Evolutionary conservation across 2,888 invertebrate genomes (phyloP).

Genomic region (Latrodectus hesperus): DNA sequence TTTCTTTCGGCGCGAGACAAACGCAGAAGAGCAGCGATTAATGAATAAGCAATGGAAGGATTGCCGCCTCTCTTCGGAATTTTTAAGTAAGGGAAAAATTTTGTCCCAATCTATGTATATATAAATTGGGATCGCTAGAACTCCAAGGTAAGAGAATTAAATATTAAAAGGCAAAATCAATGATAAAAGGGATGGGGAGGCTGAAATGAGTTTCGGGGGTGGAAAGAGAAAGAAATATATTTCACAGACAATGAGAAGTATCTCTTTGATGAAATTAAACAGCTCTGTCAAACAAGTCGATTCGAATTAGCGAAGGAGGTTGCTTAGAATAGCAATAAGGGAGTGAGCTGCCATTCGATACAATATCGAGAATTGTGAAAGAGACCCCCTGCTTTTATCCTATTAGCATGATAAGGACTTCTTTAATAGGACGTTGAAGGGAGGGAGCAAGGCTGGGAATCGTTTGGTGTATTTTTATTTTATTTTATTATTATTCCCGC

Average conservation of each 20-base stretch:
- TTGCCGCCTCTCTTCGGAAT: background rate
- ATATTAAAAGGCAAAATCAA: slow-evolving; percentile 43
- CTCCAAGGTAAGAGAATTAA: background rate
- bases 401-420: slow-evolving; percentile 60
- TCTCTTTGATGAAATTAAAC: slow-evolving; percentile 54
- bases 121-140: background rate
- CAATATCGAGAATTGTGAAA: background rate
- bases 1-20: too few species aligned
- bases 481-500: background rate
- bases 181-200: background rate
- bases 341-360: slow-evolving; percentile 12
- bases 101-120: background rate
- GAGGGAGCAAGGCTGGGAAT: slow-evolving; percentile 41
- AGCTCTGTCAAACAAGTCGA: slow-evolving; percentile 25
- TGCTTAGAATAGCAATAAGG: background rate
- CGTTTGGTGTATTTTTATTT: slow-evolving; percentile 19
- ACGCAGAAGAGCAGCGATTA: background rate
- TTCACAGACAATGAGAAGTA: background rate
- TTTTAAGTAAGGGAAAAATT: background rate
- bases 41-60: background rate
- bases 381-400: slow-evolving; percentile 7
- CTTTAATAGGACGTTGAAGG: slow-evolving; percentile 36
- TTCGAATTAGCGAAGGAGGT: slow-evolving; percentile 30
- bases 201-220: background rate
- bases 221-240: slow-evolving; percentile 2